phyloP scores from a whole-genome alignment of 2,888 invertebrate genomes.

The Tethea ocularis region DNA sequence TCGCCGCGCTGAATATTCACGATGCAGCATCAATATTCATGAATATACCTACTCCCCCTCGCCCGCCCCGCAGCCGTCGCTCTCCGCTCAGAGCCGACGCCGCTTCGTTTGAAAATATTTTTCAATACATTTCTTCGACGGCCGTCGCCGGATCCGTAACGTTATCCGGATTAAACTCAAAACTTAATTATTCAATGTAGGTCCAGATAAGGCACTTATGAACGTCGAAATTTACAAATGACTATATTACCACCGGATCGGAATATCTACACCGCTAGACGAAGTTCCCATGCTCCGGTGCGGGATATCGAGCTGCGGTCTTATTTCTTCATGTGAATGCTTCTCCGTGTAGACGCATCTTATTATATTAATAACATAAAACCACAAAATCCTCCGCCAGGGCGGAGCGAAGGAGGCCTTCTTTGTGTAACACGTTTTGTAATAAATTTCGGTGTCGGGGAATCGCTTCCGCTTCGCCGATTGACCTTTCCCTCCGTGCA shows the following conservation, averaged over 20 bases:
- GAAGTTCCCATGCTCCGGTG: neutral
- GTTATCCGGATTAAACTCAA: conserved; percentile 17
- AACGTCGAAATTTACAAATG: no score
- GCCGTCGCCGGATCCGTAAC: conserved; percentile 24
- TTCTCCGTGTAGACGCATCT: neutral
- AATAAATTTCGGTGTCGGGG: conserved; percentile 25
- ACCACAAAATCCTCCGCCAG: neutral
- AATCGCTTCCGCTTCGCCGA: conserved; percentile 34
- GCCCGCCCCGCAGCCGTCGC: conserved; percentile 18
- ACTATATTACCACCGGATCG: no score
- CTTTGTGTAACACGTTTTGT: conserved; percentile 17
- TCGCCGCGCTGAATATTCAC: conserved; percentile 69
- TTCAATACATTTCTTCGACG: conserved; percentile 22
- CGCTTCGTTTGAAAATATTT: conserved; percentile 31
- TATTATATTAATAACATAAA: conserved; percentile 4
- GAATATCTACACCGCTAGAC: no score
- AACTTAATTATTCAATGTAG: no score
- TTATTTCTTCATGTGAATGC: neutral
- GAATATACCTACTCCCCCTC: conserved; percentile 42
- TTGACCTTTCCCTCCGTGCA: conserved; percentile 25
- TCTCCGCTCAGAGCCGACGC: conserved; percentile 14
- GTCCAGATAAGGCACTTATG: no score
- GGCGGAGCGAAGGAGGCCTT: neutral
- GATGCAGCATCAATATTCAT: conserved; percentile 70
- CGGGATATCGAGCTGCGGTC: neutral